These are phyloP conservation scores for Pachycephala philippinensis DNA, from an alignment of 2,113 vertebrate genomes.

Conservation along the genomic window DNA sequence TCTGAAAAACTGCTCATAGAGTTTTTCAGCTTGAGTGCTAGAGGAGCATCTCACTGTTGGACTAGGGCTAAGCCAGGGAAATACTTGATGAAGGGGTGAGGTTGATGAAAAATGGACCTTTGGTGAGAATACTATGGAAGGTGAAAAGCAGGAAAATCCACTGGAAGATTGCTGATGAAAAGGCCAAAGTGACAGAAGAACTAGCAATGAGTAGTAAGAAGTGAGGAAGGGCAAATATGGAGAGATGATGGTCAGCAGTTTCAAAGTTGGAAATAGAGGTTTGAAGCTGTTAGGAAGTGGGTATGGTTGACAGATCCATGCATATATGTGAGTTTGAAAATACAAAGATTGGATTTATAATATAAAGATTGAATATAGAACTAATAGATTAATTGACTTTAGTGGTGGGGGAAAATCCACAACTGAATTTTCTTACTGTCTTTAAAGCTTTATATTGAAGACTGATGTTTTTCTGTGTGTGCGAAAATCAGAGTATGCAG, in stretches of 20 bases:
- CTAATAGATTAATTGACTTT: not conserved
- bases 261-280: not conserved
- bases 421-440: not conserved
- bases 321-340: not conserved
- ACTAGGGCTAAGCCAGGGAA: not conserved
- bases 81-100: not conserved
- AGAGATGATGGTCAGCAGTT: not conserved
- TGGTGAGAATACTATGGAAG: not conserved
- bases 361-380: not conserved
- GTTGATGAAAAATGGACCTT: not conserved
- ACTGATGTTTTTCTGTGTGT: not conserved
- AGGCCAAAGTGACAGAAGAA: not conserved
- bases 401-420: accelerated
- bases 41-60: not conserved
- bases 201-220: not conserved
- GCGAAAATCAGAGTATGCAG: not conserved
- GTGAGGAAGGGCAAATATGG: not conserved
- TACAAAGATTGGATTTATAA: not conserved
- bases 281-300: not conserved
- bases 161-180: not conserved
- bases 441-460: not conserved
- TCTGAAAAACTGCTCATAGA: not conserved
- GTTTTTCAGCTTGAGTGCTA: not conserved
- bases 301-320: not conserved
- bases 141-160: not conserved